A percentile compares a stretch with the other conserved stretches of the same genome.
Conservation (phyloP, 2,797 vertebrate genomes). For the Kryptopterus vitreolus region DNA sequence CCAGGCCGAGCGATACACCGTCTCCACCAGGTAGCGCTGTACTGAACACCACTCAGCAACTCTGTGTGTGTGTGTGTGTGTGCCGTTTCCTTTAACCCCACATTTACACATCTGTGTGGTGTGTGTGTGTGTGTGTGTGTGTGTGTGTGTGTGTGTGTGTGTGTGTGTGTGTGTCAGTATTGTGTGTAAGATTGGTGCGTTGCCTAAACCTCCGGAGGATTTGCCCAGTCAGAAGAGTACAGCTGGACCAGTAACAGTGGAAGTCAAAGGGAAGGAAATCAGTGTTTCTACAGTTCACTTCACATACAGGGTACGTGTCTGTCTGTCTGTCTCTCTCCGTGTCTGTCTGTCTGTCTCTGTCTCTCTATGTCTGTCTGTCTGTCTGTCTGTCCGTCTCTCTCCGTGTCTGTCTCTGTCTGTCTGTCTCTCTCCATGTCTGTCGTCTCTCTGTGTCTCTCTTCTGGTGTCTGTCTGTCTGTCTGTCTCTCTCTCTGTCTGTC, state of each 20-base stretch:
- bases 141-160: too few relatives aligned
- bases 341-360: background rate
- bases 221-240: background rate
- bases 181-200: conserved; percentile 80
- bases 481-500: too few relatives aligned
- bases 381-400: background rate
- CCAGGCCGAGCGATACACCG: conserved; percentile 81
- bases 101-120: too few relatives aligned
- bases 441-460: too few relatives aligned
- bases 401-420: background rate
- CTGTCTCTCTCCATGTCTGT: background rate
- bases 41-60: background rate
- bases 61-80: conserved; percentile 1
- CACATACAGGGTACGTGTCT: conserved; percentile 81
- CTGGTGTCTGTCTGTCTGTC: too few relatives aligned
- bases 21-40: conserved; percentile 81
- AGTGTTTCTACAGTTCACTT: conserved; percentile 74
- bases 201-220: conserved; percentile 50
- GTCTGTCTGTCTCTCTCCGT: background rate
- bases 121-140: too few relatives aligned
- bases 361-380: background rate
- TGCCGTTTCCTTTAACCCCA: too few relatives aligned
- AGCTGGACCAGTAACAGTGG: conserved; percentile 70
- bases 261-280: conserved; percentile 70
- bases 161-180: conserved; percentile 72